Percentiles rank a stretch among this genome's conserved stretches.
These are phyloP conservation scores for Stomorhina lunata DNA, from an alignment of 2,888 invertebrate species.

Conservation along the genomic window DNA sequence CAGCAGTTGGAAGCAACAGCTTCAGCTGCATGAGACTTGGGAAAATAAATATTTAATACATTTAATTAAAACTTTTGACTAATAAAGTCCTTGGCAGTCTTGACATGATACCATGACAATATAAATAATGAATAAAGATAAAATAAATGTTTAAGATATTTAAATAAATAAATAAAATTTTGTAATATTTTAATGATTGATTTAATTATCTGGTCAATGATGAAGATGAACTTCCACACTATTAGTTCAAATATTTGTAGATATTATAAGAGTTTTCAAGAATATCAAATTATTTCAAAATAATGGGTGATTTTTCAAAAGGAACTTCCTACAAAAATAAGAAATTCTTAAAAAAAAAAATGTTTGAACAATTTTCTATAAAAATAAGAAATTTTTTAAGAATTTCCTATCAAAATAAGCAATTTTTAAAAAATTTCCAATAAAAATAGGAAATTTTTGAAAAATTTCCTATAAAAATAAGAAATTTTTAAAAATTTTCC, in stretches of 20 bases:
- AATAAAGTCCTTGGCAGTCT: conserved; percentile 22
- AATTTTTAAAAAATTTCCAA: no score
- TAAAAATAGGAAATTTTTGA: no score
- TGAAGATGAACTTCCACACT: conserved; percentile 17
- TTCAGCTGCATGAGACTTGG: not conserved
- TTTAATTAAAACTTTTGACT: conserved; percentile 23
- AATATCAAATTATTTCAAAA: no score
- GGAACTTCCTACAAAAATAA: no score
- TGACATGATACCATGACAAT: not conserved
- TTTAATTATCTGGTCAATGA: not conserved
- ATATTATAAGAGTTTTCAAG: no score
- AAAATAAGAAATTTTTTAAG: no score
- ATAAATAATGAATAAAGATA: not conserved
- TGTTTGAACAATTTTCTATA: no score
- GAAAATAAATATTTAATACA: conserved; percentile 8
- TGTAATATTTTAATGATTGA: conserved; percentile 11
- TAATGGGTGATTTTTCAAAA: no score
- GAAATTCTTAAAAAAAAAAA: no score
- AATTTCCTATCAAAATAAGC: no score
- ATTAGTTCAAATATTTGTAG: not conserved
- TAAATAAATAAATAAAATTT: conserved; percentile 3
- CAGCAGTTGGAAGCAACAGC: not conserved
- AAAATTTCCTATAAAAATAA: no score
- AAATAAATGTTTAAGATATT: not conserved
- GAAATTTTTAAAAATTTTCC: no score